Evolutionary conservation across 2,797 vertebrate genomes (phyloP).

Genomic region (Momotus momota): DNA sequence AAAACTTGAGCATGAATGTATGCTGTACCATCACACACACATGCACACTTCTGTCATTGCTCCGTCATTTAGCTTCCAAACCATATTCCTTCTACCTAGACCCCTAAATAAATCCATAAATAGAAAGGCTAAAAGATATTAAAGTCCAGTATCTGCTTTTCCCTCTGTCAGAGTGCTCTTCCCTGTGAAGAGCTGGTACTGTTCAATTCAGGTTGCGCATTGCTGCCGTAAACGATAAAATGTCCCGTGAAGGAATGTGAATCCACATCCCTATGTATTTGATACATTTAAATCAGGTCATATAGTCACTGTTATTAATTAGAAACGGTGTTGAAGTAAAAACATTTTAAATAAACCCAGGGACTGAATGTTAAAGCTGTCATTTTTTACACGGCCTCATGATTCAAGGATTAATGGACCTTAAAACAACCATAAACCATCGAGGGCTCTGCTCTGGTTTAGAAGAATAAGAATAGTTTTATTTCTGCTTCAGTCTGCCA

Average conservation of each 20-base stretch:
- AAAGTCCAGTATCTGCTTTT: slow-evolving; percentile 11
- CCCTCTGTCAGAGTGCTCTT: background rate
- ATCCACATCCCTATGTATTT: slow-evolving; percentile 9
- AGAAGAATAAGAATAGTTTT: slow-evolving; percentile 73
- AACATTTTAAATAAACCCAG: slow-evolving; percentile 79
- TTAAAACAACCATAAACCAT: slow-evolving; percentile 83
- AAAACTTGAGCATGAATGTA: background rate
- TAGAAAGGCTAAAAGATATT: background rate
- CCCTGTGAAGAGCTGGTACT: background rate
- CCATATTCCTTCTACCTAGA: background rate
- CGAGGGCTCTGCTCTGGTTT: slow-evolving; percentile 74
- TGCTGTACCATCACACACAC: background rate
- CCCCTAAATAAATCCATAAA: slow-evolving; percentile 19
- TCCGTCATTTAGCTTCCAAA: slow-evolving; percentile 5
- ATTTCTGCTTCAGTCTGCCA: slow-evolving; percentile 66
- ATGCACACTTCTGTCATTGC: background rate
- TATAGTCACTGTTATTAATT: slow-evolving; percentile 76
- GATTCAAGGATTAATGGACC: slow-evolving; percentile 85
- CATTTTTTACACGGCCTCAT: slow-evolving; percentile 82
- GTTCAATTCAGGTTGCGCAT: background rate
- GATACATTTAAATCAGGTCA: slow-evolving; percentile 70
- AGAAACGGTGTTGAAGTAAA: slow-evolving; percentile 77
- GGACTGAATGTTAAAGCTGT: slow-evolving; percentile 79
- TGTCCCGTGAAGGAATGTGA: background rate
- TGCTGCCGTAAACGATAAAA: slow-evolving; percentile 14